A percentile compares a stretch with the other conserved stretches of the same genome.
Evolutionary conservation across 2,797 vertebrate species (phyloP).

Genomic region (Hapalemur alaotrensis): DNA sequence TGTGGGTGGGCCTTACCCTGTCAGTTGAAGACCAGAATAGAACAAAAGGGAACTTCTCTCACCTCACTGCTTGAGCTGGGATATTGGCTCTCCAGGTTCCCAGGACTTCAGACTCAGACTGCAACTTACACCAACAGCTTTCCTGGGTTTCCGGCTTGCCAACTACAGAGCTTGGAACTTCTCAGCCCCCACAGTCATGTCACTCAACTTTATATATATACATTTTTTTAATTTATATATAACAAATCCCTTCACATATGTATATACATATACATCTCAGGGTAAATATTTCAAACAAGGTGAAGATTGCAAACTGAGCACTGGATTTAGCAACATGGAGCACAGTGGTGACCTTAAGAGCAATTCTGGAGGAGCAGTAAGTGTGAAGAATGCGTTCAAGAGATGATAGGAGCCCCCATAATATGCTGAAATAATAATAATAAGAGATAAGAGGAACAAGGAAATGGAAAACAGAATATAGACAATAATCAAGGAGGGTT

Average conservation of each 20-base stretch:
- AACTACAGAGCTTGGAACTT: neutral
- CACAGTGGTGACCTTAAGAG: neutral
- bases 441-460: neutral
- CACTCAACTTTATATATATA: neutral
- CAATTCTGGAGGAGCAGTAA: neutral
- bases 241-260: neutral
- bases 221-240: neutral
- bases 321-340: neutral
- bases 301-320: neutral
- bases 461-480: neutral
- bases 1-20: neutral
- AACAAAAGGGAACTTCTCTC: neutral
- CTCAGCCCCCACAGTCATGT: neutral
- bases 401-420: neutral
- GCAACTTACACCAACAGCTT: neutral
- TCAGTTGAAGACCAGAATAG: neutral
- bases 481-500: neutral
- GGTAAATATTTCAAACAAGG: neutral
- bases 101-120: neutral
- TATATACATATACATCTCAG: neutral
- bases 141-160: neutral
- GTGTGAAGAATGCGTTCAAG: neutral
- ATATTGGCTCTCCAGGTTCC: neutral
- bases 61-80: neutral
- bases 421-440: too few species aligned